Evolutionary conservation across 2,888 invertebrate genomes (phyloP).

Genomic region (Bombyx huttoni): DNA sequence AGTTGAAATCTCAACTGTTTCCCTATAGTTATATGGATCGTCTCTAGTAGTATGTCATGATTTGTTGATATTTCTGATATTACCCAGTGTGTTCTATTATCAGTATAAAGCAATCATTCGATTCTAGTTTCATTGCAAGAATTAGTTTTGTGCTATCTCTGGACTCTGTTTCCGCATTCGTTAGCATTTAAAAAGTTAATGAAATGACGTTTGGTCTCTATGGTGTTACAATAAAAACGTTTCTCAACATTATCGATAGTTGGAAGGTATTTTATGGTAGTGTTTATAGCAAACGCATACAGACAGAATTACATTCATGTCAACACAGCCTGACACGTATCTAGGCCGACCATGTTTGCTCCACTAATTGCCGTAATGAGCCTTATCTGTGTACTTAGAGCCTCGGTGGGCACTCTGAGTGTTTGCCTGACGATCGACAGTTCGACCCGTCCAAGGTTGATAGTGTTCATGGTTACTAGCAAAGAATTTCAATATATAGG

Average conservation of each 20-base stretch:
- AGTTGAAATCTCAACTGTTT: too few relatives aligned
- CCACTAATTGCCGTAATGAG: slow-evolving; percentile 63
- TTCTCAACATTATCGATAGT: not conserved
- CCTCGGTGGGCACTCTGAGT: slow-evolving; percentile 33
- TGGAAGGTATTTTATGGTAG: not conserved
- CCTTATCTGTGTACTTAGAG: slow-evolving; percentile 48
- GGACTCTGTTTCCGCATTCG: too few relatives aligned
- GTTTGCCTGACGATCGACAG: slow-evolving; percentile 45
- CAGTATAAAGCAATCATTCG: too few relatives aligned
- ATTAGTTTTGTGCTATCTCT: too few relatives aligned
- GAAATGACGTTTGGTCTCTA: not conserved
- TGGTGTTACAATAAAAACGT: not conserved
- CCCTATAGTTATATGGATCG: too few relatives aligned
- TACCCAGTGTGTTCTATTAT: too few relatives aligned
- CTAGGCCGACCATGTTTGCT: slow-evolving; percentile 54
- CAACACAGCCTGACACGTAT: slow-evolving; percentile 23
- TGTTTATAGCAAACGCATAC: slow-evolving; percentile 2
- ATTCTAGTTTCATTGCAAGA: too few relatives aligned
- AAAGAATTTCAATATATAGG: not conserved
- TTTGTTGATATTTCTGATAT: too few relatives aligned
- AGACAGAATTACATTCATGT: slow-evolving; percentile 11
- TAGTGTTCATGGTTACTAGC: slow-evolving; percentile 2
- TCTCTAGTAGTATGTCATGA: too few relatives aligned
- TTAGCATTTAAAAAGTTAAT: too few relatives aligned
- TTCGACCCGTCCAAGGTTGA: slow-evolving; percentile 33